These are phyloP conservation scores for Leptinotarsa juncta DNA, from an alignment of 2,888 invertebrate species.

Conservation along the genomic window DNA sequence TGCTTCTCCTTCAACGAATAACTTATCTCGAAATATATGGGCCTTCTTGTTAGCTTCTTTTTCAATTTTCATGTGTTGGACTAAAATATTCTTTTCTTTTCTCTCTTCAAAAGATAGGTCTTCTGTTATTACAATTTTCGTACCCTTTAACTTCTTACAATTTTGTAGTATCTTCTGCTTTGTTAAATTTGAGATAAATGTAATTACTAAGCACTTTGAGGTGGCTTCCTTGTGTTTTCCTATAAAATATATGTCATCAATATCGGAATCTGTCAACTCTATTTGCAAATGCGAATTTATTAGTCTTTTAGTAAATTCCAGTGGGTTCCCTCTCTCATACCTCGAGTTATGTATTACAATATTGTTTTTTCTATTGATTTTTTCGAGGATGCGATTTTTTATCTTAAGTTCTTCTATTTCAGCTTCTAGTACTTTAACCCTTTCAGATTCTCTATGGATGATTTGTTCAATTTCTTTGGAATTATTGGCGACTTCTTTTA, in stretches of 20 bases:
- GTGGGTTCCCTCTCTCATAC: not conserved
- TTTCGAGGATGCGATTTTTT: not conserved
- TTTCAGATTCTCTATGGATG: not conserved
- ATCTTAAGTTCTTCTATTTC: not conserved
- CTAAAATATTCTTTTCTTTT: not conserved
- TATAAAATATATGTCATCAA: not conserved
- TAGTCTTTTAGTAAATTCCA: conserved; percentile 7
- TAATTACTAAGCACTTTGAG: not conserved
- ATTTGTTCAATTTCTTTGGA: not conserved
- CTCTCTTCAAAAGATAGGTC: conserved; percentile 1
- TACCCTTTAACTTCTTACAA: not conserved
- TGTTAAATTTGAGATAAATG: too few relatives aligned
- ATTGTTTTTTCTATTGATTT: not conserved
- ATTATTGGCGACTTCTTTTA: not conserved
- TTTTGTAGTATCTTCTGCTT: too few relatives aligned
- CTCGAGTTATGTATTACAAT: not conserved
- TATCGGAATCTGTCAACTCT: not conserved
- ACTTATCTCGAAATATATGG: not conserved
- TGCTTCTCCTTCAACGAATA: not conserved
- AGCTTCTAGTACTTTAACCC: not conserved
- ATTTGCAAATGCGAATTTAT: conserved; percentile 1
- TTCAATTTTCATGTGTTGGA: not conserved
- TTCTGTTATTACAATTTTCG: conserved; percentile 4
- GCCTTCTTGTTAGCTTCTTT: not conserved
- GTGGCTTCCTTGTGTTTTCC: not conserved